Evolutionary conservation across 2,113 vertebrate genomes (phyloP).

Genomic region (Gobiocypris rarus): DNA sequence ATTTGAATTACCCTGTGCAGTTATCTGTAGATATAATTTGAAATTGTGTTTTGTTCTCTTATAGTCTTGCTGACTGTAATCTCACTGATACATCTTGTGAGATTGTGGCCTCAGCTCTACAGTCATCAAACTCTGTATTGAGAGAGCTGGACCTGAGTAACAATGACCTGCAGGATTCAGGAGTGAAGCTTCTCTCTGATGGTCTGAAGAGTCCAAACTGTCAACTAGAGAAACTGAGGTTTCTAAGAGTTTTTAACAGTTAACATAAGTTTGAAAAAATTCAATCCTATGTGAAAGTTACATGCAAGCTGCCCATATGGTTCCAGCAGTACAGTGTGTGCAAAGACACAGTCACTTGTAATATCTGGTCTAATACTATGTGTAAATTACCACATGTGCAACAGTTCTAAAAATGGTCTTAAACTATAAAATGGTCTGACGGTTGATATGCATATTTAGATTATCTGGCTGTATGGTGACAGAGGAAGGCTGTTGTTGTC

Average conservation of each 20-base stretch:
- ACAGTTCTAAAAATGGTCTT: too few relatives aligned
- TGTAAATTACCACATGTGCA: background rate
- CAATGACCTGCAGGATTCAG: constrained; percentile 18
- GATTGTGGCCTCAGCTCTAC: constrained; percentile 31
- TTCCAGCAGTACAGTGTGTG: background rate
- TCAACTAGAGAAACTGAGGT: constrained; percentile 16
- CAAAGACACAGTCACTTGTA: background rate
- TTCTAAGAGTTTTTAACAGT: background rate
- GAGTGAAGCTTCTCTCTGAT: constrained; percentile 9
- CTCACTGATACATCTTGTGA: constrained; percentile 21
- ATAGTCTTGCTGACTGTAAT: constrained; percentile 35
- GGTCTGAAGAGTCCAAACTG: constrained; percentile 7
- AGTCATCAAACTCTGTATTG: constrained; percentile 20
- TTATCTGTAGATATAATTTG: background rate
- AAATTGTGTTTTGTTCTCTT: background rate
- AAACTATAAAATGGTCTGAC: background rate
- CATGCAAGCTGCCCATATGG: background rate
- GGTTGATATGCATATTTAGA: background rate
- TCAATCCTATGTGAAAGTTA: background rate
- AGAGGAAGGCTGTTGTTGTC: background rate
- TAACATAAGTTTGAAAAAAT: background rate
- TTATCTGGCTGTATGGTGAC: constrained; percentile 10
- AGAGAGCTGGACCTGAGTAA: constrained; percentile 48
- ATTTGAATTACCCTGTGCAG: background rate
- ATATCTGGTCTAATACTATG: background rate